Base-by-base conservation (phyloP, 2,113 vertebrate genomes). In the Pomatorhinus ruficollis region DNA sequence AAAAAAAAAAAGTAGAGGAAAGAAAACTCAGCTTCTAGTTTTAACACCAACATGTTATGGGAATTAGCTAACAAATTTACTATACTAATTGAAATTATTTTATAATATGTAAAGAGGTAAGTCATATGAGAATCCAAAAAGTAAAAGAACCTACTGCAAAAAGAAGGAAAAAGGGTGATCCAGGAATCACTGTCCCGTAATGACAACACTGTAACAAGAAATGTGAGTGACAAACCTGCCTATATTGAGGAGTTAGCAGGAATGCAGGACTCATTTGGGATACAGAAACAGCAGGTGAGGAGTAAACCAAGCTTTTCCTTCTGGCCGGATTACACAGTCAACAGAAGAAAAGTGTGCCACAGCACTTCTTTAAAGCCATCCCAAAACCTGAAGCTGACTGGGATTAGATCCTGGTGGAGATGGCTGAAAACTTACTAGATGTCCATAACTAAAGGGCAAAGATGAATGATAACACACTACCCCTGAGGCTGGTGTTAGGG, bases 361-460 rank as follows among this genome's bases (percentile, higher is more conserved):
- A 52, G 47, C 28, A 53, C n/a, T 64, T 68, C 25, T 35, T 21
- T 69, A 86, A 78, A 89, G 15, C 15, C 37, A 61, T 60, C 8
- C 69, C 53, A 44, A 25, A 87, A 90, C 50, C 10, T 18, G 39
- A 81, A 72, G 23, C 40, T 65, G 28, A 86, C 1, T 39, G 60
- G 40, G 53, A 93, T 85, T 82, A 93, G 95, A 89, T 74, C 78
- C 82, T 85, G 19, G 54, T 66, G 42, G 75, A 89, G 22, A 39
- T 31, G 17, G 78, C 42, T 70, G 75, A 90, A 96, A 91, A 91
- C 30, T 74, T 52, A 80, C 63, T 70, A 52, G 63, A 87, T 50
- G 92, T 90, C 92, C 95, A 10, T 78, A 93, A 91, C 88, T 89
- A 78, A 95, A 94, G 79, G 82, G 79, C 87, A 89, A 80, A 60